Evolutionary conservation across 2,113 vertebrate genomes (phyloP).

Genomic region (Narcine bancroftii): DNA sequence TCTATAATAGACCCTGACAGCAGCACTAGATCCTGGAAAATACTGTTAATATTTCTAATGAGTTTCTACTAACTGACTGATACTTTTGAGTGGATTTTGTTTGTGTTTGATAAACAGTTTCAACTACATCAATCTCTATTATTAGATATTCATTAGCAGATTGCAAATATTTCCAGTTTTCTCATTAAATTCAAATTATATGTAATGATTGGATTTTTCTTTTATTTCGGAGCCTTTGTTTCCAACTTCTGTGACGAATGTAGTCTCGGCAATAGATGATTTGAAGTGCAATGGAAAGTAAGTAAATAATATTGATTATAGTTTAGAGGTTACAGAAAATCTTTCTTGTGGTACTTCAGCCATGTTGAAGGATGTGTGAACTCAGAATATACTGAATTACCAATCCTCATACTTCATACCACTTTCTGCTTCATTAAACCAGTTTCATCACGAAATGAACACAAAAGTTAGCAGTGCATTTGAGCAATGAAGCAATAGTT

Average conservation of each 20-base stretch:
- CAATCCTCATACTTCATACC: slow-evolving; percentile 99
- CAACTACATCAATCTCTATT: slow-evolving; percentile 20
- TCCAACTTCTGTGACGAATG: slow-evolving; percentile 51
- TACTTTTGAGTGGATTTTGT: neutral
- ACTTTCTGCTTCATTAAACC: slow-evolving; percentile 99
- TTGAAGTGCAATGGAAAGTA: slow-evolving; percentile 65
- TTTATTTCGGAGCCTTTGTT: slow-evolving; percentile 13
- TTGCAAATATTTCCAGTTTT: slow-evolving; percentile 7
- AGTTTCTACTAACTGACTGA: neutral
- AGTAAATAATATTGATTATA: slow-evolving; percentile 88
- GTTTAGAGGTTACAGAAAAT: slow-evolving; percentile 79
- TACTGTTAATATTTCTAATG: neutral
- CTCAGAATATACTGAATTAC: slow-evolving; percentile 87
- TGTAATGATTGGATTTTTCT: slow-evolving; percentile 10
- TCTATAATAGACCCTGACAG: neutral
- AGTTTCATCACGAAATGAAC: slow-evolving; percentile 99
- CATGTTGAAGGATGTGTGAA: slow-evolving; percentile 88
- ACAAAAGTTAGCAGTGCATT: slow-evolving; percentile 93
- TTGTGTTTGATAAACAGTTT: slow-evolving; percentile 8
- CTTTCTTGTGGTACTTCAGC: slow-evolving; percentile 90
- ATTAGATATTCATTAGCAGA: slow-evolving; percentile 17
- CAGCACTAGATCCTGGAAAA: too few relatives aligned
- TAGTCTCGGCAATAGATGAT: slow-evolving; percentile 68
- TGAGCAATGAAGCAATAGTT: slow-evolving; percentile 88
- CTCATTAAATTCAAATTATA: slow-evolving; percentile 32